phyloP scores from a whole-genome alignment of 64 coral and sea anemone species.

The Astreopora myriophthalma region DNA sequence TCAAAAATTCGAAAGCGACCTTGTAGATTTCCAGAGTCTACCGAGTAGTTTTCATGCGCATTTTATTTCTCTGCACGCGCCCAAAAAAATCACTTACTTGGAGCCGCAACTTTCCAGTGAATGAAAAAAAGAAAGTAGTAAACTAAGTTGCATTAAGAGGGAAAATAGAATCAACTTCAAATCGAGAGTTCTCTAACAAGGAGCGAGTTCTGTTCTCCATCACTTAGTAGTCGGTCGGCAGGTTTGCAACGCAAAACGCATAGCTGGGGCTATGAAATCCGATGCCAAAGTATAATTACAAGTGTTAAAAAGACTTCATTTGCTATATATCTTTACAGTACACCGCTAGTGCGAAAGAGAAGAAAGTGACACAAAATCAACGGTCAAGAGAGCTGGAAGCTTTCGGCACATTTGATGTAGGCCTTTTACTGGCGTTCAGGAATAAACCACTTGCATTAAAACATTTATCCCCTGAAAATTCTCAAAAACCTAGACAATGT shows the following conservation, averaged over 20 bases:
- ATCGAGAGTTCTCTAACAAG: neutral
- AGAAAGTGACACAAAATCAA: neutral
- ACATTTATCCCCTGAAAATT: conserved; percentile 55
- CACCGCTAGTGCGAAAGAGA: neutral
- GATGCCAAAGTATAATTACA: conserved; percentile 41
- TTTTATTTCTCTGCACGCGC: neutral
- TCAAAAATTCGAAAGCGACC: neutral
- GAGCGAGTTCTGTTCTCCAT: neutral
- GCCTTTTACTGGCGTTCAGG: neutral
- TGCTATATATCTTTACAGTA: conserved; percentile 18
- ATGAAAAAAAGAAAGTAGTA: neutral
- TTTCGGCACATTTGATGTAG: neutral
- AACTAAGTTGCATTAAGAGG: neutral
- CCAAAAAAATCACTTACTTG: neutral
- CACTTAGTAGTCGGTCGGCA: neutral
- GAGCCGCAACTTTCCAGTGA: neutral
- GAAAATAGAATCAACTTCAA: neutral
- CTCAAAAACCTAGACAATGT: conserved; percentile 67
- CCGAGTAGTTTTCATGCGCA: neutral
- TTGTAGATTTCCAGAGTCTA: neutral
- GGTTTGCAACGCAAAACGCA: neutral
- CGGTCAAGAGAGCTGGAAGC: neutral
- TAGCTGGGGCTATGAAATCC: conserved; percentile 1
- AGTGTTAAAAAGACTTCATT: conserved; percentile 53
- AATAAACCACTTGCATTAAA: neutral